Percentiles rank a stretch among this genome's conserved stretches.
These are phyloP conservation scores for Coccyzus lansbergi DNA, from an alignment of 2,797 vertebrate genomes.

Conservation along the genomic window DNA sequence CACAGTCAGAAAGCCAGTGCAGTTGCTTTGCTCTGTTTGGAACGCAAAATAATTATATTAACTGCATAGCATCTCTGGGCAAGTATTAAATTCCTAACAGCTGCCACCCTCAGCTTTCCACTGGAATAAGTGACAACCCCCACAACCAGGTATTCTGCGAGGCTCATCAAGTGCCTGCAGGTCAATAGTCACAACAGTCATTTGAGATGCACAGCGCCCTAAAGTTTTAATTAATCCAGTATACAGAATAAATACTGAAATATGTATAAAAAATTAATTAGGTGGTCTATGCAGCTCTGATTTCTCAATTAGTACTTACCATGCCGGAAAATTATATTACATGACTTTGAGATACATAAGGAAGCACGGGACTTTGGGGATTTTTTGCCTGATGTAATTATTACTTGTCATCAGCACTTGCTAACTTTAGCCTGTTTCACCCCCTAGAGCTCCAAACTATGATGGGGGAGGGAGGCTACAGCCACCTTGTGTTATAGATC, in stretches of 20 bases:
- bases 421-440: constrained; percentile 47
- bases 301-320: constrained; percentile 76
- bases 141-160: constrained; percentile 41
- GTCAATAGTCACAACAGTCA: constrained; percentile 70
- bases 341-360: constrained; percentile 69
- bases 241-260: constrained; percentile 71
- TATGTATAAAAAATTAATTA: constrained; percentile 76
- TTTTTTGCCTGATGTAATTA: constrained; percentile 57
- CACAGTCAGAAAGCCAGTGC: neutral
- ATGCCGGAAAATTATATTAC: constrained; percentile 70
- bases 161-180: constrained; percentile 53
- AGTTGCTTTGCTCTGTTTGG: neutral
- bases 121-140: constrained; percentile 47
- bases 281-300: constrained; percentile 72
- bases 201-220: constrained; percentile 66
- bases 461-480: neutral
- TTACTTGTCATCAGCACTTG: constrained; percentile 64
- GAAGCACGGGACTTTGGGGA: constrained; percentile 58
- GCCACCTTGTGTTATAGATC: neutral
- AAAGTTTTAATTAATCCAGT: constrained; percentile 73
- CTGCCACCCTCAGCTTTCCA: constrained; percentile 56
- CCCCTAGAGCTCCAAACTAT: constrained; percentile 6
- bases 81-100: constrained; percentile 57
- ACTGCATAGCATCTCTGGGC: neutral
- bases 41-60: constrained; percentile 55